These are phyloP conservation scores for Phenganax stokvisi DNA, from an alignment of 92 coral and sea anemone genomes.

Conservation along the genomic window DNA sequence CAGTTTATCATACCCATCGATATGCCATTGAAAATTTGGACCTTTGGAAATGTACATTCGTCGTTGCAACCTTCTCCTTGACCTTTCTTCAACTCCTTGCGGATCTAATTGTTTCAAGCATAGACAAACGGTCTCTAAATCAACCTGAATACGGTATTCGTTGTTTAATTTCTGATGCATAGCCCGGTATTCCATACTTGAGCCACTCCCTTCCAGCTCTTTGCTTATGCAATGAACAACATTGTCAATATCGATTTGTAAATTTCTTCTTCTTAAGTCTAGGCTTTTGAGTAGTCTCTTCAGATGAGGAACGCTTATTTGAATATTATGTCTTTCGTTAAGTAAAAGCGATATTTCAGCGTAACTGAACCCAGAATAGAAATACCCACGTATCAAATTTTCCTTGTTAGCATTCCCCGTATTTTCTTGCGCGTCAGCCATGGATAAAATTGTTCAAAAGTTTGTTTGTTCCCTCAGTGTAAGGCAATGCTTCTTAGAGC, in stretches of 20 bases:
- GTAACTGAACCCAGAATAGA: too few species aligned
- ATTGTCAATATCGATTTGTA: not conserved
- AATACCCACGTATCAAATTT: too few species aligned
- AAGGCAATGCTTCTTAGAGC: too few species aligned
- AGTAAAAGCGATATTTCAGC: too few species aligned
- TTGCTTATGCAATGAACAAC: not conserved
- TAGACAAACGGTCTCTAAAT: constrained; percentile 10
- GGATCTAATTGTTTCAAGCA: not conserved
- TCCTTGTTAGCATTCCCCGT: too few species aligned
- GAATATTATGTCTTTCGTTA: too few species aligned
- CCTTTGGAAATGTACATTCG: not conserved
- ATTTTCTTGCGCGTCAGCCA: too few species aligned
- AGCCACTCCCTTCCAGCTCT: constrained; percentile 16
- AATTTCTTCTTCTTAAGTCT: constrained; percentile 14
- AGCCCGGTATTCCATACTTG: constrained; percentile 4
- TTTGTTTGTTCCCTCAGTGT: too few species aligned
- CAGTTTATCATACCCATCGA: constrained; percentile 19
- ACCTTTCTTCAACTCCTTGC: constrained; percentile 14
- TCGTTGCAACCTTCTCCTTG: not conserved
- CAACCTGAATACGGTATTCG: constrained; percentile 12
- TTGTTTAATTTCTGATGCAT: constrained; percentile 14
- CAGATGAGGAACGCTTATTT: too few species aligned
- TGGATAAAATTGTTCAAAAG: too few species aligned
- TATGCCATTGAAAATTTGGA: constrained; percentile 5
- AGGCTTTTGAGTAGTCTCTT: too few species aligned